phyloP scores from a whole-genome alignment of 2,888 invertebrate genomes.

The Epinotia nisella region DNA sequence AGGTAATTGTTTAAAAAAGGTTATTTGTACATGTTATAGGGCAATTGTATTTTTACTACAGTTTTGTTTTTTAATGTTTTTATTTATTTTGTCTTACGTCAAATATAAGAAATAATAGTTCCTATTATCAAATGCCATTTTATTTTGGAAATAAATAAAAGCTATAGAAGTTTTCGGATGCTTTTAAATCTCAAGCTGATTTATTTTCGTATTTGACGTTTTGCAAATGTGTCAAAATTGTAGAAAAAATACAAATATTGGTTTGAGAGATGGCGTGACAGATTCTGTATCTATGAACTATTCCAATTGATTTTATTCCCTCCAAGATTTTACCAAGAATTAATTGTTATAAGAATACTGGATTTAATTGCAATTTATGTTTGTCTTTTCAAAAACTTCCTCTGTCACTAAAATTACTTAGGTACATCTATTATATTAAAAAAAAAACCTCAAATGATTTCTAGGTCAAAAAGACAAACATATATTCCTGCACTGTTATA shows the following conservation, averaged over 20 bases:
- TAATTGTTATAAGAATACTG: slow-evolving; percentile 29
- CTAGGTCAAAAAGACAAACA: neutral
- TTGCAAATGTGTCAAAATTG: slow-evolving; percentile 37
- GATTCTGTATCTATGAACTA: slow-evolving; percentile 34
- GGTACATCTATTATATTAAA: neutral
- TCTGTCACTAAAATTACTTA: neutral
- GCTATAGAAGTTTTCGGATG: slow-evolving; percentile 26
- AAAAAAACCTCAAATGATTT: neutral
- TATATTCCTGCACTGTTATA: neutral
- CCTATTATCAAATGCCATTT: slow-evolving; percentile 45
- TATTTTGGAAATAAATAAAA: slow-evolving; percentile 45
- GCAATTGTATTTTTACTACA: slow-evolving; percentile 35
- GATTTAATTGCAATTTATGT: neutral
- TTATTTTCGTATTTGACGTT: slow-evolving; percentile 45
- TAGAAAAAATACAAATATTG: slow-evolving; percentile 29
- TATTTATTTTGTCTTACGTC: slow-evolving; percentile 69
- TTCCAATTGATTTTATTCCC: slow-evolving; percentile 39
- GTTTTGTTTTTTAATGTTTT: slow-evolving; percentile 57
- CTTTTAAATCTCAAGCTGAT: slow-evolving; percentile 41
- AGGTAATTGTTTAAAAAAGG: slow-evolving; percentile 55
- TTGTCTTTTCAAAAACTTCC: neutral
- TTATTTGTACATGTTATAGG: slow-evolving; percentile 66
- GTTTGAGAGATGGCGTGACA: slow-evolving; percentile 18
- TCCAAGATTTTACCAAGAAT: slow-evolving; percentile 41
- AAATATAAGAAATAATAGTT: slow-evolving; percentile 46